Conservation (phyloP, 2,888 invertebrate genomes). For the Patella ulyssiponensis region DNA sequence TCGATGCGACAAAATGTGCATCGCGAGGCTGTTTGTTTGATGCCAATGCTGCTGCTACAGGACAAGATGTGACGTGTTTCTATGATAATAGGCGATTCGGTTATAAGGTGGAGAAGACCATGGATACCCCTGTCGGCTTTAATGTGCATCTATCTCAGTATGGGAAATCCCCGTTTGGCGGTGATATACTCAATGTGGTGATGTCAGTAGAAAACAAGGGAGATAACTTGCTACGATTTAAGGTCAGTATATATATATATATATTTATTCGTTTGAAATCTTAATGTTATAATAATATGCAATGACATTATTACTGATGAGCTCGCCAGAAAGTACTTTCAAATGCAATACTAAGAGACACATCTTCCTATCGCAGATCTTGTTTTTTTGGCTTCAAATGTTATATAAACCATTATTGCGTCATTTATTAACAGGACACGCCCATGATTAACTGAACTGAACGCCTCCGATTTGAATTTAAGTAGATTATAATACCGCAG, state of each 20-base stretch:
- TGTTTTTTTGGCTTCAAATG: too few relatives aligned
- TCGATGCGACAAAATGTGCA: not conserved
- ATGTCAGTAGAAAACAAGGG: conserved; percentile 49
- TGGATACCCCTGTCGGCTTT: conserved; percentile 36
- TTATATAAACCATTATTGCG: too few relatives aligned
- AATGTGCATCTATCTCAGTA: conserved; percentile 35
- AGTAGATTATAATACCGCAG: too few relatives aligned
- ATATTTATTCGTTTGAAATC: conserved; percentile 3
- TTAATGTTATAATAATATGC: not conserved
- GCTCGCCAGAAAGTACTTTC: not conserved
- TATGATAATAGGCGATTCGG: conserved; percentile 39
- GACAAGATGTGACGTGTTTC: conserved; percentile 39
- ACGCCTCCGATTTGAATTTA: too few relatives aligned
- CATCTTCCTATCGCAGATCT: too few relatives aligned
- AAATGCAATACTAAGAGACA: not conserved
- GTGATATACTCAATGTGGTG: conserved; percentile 36
- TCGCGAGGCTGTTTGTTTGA: not conserved
- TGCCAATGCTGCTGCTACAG: conserved; percentile 27
- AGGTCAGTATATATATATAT: conserved; percentile 38
- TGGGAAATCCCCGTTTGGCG: conserved; percentile 46
- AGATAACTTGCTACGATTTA: conserved; percentile 47
- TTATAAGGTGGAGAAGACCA: conserved; percentile 35
- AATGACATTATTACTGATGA: not conserved
- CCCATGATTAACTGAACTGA: too few relatives aligned
- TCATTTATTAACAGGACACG: too few relatives aligned